A percentile compares a stretch with the other conserved stretches of the same genome.
Conservation (phyloP, 2,113 vertebrate species). For the Nipponia nippon region DNA sequence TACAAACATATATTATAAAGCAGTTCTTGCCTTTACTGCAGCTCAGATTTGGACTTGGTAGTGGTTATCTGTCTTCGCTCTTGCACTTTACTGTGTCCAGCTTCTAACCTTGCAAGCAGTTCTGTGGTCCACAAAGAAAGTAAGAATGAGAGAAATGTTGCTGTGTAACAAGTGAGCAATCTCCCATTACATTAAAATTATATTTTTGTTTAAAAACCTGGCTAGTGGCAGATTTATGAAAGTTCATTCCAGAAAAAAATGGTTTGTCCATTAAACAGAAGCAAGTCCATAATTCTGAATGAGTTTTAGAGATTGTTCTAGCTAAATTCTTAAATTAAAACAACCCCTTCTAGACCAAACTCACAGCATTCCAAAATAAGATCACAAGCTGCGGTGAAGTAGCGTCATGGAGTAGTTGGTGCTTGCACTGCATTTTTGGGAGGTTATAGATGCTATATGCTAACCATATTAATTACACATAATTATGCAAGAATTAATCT, state of each 20-base stretch:
- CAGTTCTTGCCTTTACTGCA: background rate
- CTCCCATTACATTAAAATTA: background rate
- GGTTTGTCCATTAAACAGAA: background rate
- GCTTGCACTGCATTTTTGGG: background rate
- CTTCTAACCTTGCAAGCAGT: background rate
- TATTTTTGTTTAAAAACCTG: background rate
- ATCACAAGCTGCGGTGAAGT: background rate
- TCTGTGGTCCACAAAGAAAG: background rate
- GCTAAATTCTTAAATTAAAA: background rate
- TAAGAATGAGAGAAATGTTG: background rate
- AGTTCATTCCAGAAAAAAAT: background rate
- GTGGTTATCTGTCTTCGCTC: background rate
- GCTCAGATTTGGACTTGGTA: background rate
- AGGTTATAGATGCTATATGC: background rate
- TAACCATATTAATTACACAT: background rate
- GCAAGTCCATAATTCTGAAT: background rate
- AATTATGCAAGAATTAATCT: background rate
- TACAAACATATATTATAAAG: background rate
- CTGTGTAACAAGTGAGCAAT: background rate
- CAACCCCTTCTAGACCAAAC: background rate
- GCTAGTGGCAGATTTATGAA: background rate
- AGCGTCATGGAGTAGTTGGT: background rate
- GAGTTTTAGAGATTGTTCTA: background rate
- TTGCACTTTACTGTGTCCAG: background rate
- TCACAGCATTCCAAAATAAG: background rate